A percentile compares a stretch with the other conserved stretches of the same genome.
These are phyloP conservation scores for Coptodon bakossiorum DNA, from an alignment of 2,113 vertebrate species.

Conservation along the genomic window DNA sequence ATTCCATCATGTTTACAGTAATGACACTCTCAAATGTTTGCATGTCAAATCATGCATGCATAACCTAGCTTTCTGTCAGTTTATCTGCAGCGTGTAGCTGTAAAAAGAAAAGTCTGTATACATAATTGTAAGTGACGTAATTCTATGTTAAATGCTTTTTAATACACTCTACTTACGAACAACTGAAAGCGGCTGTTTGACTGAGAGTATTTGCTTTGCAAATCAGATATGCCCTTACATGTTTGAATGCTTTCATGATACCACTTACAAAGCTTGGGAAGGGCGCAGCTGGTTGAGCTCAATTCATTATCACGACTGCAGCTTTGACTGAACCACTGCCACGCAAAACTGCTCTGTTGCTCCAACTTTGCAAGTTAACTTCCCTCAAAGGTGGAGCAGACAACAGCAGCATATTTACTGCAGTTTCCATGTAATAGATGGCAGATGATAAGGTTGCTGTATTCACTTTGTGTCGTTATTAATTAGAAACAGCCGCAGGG, in stretches of 20 bases:
- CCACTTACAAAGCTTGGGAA: conserved; percentile 7
- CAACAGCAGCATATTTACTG: neutral
- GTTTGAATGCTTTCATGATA: conserved; percentile 42
- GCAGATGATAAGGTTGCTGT: conserved; percentile 20
- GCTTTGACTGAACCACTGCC: conserved; percentile 13
- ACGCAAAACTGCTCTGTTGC: neutral
- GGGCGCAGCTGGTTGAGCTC: neutral
- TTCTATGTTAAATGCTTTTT: conserved; percentile 11
- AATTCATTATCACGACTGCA: neutral
- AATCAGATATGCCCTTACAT: conserved; percentile 44
- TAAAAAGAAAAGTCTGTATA: neutral
- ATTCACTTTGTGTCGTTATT: conserved; percentile 37
- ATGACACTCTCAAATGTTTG: neutral
- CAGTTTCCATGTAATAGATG: conserved; percentile 7
- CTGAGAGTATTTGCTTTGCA: conserved; percentile 43
- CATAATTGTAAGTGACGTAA: neutral
- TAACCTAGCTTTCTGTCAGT: neutral
- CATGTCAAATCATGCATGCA: neutral
- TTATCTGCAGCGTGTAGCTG: neutral
- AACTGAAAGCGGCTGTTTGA: conserved; percentile 1
- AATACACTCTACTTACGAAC: conserved; percentile 10
- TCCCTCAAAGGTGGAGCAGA: neutral
- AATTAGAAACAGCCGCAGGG: conserved; percentile 5
- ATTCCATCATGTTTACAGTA: neutral
- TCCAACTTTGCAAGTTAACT: neutral